Percentiles rank a stretch among this genome's conserved stretches.
Conservation (phyloP, 2,797 vertebrate genomes). For the Xerus rutilus region DNA sequence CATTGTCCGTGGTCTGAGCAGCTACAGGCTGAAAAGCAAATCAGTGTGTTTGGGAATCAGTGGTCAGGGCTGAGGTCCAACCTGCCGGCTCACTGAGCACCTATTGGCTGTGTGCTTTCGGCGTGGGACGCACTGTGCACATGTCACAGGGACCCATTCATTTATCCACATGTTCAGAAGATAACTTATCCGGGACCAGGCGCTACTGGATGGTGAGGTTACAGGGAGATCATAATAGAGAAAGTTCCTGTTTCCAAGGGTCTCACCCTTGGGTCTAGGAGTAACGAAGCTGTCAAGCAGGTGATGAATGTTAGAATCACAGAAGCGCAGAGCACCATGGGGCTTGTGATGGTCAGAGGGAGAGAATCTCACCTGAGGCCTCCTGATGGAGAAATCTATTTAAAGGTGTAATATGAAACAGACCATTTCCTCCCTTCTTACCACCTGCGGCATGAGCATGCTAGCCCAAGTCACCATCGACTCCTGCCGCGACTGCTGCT, state of each 20-base stretch:
- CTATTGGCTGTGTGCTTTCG: fast-evolving
- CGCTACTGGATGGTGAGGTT: not conserved
- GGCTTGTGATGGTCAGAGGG: not conserved
- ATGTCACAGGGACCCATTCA: not conserved
- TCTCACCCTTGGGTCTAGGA: not conserved
- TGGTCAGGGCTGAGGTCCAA: fast-evolving
- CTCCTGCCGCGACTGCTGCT: not conserved
- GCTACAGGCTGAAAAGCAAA: constrained; percentile 91
- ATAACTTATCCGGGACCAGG: not conserved
- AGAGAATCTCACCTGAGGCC: not conserved
- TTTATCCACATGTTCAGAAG: not conserved
- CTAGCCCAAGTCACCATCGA: not conserved
- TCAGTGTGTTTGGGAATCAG: fast-evolving
- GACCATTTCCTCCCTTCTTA: not conserved
- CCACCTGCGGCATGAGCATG: fast-evolving
- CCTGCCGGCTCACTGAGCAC: not conserved
- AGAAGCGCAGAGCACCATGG: too few species aligned
- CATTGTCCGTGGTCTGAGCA: constrained; percentile 93
- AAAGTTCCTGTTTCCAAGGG: not conserved
- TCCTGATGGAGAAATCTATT: not conserved
- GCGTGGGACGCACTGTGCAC: too few species aligned
- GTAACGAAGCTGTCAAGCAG: not conserved
- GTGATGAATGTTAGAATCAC: too few species aligned
- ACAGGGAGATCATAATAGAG: not conserved
- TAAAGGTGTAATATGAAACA: not conserved